phyloP scores from a whole-genome alignment of 2,797 vertebrate species.

The Sciurus vulgaris region DNA sequence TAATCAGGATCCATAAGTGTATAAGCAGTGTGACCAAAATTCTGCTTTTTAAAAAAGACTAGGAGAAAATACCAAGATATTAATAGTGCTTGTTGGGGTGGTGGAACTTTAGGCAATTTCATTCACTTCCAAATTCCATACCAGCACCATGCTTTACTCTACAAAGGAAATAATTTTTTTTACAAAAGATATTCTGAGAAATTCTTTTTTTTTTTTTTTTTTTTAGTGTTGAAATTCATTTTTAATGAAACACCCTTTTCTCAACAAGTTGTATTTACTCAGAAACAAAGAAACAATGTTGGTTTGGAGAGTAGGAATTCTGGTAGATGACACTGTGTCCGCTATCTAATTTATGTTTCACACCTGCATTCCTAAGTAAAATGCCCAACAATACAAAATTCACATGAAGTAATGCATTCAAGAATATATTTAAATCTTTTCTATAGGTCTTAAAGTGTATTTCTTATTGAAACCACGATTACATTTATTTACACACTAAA shows the following conservation, averaged over 20 bases:
- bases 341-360: neutral
- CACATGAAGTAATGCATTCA: neutral
- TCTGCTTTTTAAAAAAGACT: neutral
- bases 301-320: neutral
- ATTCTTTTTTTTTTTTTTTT: neutral
- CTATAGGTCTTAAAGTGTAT: neutral
- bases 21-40: neutral
- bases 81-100: neutral
- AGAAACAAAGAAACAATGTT: neutral
- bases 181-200: neutral
- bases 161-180: neutral
- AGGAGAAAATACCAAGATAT: no score
- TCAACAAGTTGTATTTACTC: slow-evolving; percentile 13
- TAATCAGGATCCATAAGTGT: neutral
- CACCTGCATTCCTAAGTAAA: neutral
- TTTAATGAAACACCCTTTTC: neutral
- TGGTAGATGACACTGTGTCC: neutral
- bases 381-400: neutral
- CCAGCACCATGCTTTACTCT: neutral
- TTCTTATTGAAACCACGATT: neutral
- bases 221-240: neutral
- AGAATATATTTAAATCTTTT: neutral
- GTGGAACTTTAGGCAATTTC: neutral
- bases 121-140: neutral
- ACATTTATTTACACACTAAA: neutral